Evolutionary conservation across 2,113 vertebrate genomes (phyloP).

Genomic region (Orycteropus afer): DNA sequence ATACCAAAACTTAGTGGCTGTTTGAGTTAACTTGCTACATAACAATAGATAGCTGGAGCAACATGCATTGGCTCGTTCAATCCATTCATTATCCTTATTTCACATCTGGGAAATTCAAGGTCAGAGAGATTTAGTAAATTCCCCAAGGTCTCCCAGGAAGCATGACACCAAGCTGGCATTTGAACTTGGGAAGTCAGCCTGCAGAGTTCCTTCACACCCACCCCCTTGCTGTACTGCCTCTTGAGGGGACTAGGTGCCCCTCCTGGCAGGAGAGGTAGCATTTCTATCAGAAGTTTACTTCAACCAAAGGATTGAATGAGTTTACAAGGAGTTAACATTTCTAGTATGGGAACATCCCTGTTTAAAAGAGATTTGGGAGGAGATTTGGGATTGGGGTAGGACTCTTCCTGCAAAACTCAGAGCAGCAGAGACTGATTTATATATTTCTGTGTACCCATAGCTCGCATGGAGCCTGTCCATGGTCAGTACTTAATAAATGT

Average conservation of each 20-base stretch:
- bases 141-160: neutral
- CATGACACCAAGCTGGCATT: neutral
- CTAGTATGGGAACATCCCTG: neutral
- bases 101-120: neutral
- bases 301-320: neutral
- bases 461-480: neutral
- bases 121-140: neutral
- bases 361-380: neutral
- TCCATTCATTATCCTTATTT: neutral
- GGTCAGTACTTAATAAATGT: neutral
- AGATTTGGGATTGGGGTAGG: neutral
- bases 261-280: neutral
- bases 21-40: neutral
- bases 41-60: neutral
- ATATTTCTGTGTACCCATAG: neutral
- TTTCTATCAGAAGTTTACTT: slow-evolving; percentile 30
- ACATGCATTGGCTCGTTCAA: neutral
- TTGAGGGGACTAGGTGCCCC: neutral
- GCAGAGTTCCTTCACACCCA: neutral
- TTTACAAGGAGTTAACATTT: neutral
- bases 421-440: neutral
- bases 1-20: no score
- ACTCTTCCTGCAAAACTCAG: neutral
- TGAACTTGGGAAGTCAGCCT: neutral
- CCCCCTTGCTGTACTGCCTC: neutral